Conservation (phyloP, 1,140 invertebrate genomes). For the Drosophila guanche region DNA sequence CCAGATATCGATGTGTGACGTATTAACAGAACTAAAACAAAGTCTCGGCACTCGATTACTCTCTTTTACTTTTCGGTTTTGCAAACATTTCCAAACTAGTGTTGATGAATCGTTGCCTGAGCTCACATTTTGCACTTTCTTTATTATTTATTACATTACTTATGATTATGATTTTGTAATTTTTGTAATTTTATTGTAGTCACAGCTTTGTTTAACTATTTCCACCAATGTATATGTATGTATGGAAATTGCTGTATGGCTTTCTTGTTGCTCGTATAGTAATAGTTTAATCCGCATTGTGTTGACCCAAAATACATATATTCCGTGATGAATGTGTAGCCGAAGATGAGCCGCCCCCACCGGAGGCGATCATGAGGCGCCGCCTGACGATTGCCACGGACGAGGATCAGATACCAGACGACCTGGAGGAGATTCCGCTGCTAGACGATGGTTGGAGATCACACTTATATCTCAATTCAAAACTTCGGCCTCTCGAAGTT, state of each 20-base stretch:
- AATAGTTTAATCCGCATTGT: constrained; percentile 40
- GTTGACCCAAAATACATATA: constrained; percentile 19
- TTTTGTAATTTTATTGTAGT: constrained; percentile 67
- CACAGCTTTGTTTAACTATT: constrained; percentile 70
- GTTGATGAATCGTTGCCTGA: not conserved
- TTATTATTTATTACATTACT: constrained; percentile 56
- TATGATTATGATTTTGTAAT: constrained; percentile 37
- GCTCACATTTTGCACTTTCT: constrained; percentile 78
- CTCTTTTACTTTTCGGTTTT: not conserved
- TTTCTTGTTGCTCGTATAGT: constrained; percentile 50
- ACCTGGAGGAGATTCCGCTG: constrained; percentile 66
- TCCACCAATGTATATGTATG: constrained; percentile 79
- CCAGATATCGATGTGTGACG: constrained; percentile 15
- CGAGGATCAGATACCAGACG: constrained; percentile 71
- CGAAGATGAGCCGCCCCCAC: constrained; percentile 57
- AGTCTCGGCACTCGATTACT: not conserved
- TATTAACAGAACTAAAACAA: constrained; percentile 48
- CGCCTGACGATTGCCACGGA: constrained; percentile 76
- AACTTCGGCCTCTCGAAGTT: constrained; percentile 60
- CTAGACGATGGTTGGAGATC: constrained; percentile 75
- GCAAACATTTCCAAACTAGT: constrained; percentile 1
- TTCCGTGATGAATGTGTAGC: constrained; percentile 35
- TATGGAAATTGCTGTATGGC: constrained; percentile 72
- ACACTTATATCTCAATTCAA: constrained; percentile 6
- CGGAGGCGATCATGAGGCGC: constrained; percentile 70